Evolutionary conservation across 2,797 vertebrate species (phyloP).

Genomic region (Lepidocolaptes lacrymiger): DNA sequence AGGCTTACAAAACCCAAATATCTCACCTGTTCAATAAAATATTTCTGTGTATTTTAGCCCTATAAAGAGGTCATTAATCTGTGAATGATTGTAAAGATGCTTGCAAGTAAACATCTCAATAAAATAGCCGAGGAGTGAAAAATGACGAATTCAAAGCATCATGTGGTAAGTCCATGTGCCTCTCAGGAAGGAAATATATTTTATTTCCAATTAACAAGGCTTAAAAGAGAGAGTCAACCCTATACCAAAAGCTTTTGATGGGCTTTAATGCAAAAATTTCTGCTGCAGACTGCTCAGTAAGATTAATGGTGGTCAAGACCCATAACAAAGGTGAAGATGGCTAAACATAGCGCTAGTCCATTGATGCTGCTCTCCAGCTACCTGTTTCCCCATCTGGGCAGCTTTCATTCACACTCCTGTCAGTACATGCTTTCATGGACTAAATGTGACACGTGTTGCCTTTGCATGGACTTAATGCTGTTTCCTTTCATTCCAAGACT

Average conservation of each 20-base stretch:
- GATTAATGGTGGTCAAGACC: not conserved
- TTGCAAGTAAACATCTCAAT: not conserved
- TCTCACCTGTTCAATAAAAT: not conserved
- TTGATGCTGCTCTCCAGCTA: not conserved
- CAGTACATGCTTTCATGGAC: rapidly evolving
- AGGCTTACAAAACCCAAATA: not conserved
- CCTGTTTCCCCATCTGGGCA: not conserved
- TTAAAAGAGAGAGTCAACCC: not conserved
- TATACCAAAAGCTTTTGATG: not conserved
- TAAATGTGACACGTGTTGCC: rapidly evolving
- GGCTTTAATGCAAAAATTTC: not conserved
- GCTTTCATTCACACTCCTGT: not conserved
- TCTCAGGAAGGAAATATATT: not conserved
- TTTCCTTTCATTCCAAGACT: not conserved
- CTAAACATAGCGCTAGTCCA: not conserved
- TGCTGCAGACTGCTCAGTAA: not conserved
- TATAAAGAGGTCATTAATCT: not conserved
- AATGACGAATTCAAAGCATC: not conserved
- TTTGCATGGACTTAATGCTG: not conserved
- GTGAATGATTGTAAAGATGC: not conserved
- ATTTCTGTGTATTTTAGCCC: not conserved
- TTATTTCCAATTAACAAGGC: not conserved
- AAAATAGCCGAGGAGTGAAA: not conserved
- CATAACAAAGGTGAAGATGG: not conserved
- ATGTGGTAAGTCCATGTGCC: not conserved